Base-by-base conservation (phyloP, 2,888 invertebrate genomes). In the Venusia cambrica region DNA sequence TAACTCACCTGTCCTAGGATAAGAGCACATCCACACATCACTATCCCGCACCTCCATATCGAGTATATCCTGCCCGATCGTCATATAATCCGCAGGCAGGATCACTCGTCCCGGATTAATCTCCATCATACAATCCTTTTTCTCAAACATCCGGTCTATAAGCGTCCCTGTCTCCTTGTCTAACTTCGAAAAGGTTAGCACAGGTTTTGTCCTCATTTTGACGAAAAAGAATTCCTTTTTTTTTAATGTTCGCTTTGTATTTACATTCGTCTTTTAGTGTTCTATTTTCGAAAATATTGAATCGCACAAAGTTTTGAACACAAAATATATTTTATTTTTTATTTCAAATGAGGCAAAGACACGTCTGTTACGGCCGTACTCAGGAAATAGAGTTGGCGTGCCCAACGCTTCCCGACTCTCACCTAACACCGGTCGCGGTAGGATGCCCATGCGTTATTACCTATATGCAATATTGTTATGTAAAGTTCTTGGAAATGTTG, bases 21-120 rank as follows among this genome's bases (percentile, higher is more conserved):
- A 96, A 4, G 96, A 96, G 21, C 94, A 90, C 70, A 97, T 88
- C 93, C 96, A 96, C 0, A 95, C 90, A 67, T 97, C 97, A 51
- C 92, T 92, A 2, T 91, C 88, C 31, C 91, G 81, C 1, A 96
- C 90, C 32, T 92, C 88, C 66, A 95, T 89, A 34, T 93, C 90
- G 36, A 92, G 70, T 35, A 95, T 93, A 49, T 90, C 89, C 50
- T 92, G 90, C 0, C 91, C 93, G 15, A 93, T 89, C 5, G 90
- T 89, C 52, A 89, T 84, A 56, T 90, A 95, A 54, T 91, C 90
- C 0, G 91, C 89, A 1, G 95, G 94, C 42, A 95, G 64, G 8
- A 94, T 78, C 41, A 92, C 91, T 32, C 89, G 81, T 0, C 94
- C 92, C 0, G 94, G 94, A 58, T 92, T 89, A 6, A 93, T 93